A percentile compares a stretch with the other conserved stretches of the same genome.
These are phyloP conservation scores for Rotaria socialis DNA, from an alignment of 2,888 invertebrate species.

Conservation along the genomic window DNA sequence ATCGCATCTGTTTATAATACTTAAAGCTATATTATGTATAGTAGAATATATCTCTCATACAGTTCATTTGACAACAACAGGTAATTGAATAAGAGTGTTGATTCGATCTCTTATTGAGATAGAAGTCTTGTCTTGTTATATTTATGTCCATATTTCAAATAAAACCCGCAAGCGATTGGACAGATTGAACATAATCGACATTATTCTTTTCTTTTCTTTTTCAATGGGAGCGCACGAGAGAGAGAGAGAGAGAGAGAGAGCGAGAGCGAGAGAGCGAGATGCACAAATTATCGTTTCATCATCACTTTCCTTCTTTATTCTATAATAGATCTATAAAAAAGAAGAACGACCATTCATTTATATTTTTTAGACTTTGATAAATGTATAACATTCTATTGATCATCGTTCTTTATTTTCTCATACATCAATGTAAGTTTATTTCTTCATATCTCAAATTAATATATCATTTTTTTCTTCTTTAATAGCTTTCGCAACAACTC, in stretches of 20 bases:
- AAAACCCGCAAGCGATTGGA: not conserved
- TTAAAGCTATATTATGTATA: not conserved
- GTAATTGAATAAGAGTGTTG: constrained; percentile 20
- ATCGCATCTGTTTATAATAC: not conserved
- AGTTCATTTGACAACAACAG: not conserved
- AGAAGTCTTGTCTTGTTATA: not conserved
- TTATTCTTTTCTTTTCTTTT: not conserved
- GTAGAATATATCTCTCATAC: not conserved
- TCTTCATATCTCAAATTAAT: too few relatives aligned
- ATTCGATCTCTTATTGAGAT: not conserved
- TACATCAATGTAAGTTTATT: not conserved
- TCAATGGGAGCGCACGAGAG: not conserved
- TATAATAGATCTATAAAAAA: not conserved
- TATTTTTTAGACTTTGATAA: not conserved
- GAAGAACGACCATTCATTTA: too few relatives aligned
- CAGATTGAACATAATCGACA: not conserved
- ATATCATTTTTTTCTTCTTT: too few relatives aligned
- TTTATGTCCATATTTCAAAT: not conserved
- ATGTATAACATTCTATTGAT: not conserved
- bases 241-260: not conserved
- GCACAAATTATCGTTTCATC: constrained; percentile 6
- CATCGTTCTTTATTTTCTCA: not conserved
- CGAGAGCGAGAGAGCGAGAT: not conserved
- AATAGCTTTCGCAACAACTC: not conserved
- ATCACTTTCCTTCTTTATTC: not conserved